Conservation (phyloP, 2,797 vertebrate species). For the Neomorphus geoffroyi region DNA sequence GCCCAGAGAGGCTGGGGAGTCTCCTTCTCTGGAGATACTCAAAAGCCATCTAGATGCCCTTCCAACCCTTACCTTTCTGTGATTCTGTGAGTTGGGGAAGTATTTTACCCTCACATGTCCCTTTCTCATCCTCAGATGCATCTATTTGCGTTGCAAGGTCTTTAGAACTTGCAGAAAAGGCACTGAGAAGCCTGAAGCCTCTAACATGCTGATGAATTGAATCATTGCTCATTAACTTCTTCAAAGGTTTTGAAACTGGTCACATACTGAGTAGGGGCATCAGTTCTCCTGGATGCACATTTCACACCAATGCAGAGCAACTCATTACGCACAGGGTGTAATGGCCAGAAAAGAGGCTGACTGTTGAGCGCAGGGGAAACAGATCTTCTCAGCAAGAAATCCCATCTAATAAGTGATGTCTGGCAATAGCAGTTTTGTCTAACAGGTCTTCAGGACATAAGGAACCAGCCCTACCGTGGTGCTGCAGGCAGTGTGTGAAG, state of each 20-base stretch:
- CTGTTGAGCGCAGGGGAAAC: neutral
- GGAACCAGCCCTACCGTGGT: neutral
- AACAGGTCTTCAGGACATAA: neutral
- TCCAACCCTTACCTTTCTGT: too few relatives aligned
- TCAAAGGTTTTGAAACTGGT: neutral
- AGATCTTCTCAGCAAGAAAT: neutral
- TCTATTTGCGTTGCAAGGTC: neutral
- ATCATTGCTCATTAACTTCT: neutral
- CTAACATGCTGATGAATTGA: neutral
- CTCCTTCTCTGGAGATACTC: too few relatives aligned
- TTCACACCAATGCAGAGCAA: neutral
- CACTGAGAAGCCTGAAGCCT: neutral
- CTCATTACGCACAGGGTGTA: neutral
- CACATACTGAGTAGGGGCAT: neutral
- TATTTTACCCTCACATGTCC: neutral
- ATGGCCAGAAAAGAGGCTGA: neutral
- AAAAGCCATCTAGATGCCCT: too few relatives aligned
- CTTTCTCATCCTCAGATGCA: neutral
- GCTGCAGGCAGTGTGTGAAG: neutral
- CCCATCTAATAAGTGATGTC: neutral
- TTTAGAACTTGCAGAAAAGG: neutral
- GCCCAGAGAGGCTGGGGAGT: too few relatives aligned
- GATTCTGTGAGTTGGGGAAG: neutral
- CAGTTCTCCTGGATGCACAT: neutral
- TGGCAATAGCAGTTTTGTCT: neutral